Base-by-base conservation (phyloP, 2,113 vertebrate genomes). In the Neogale vison region DNA sequence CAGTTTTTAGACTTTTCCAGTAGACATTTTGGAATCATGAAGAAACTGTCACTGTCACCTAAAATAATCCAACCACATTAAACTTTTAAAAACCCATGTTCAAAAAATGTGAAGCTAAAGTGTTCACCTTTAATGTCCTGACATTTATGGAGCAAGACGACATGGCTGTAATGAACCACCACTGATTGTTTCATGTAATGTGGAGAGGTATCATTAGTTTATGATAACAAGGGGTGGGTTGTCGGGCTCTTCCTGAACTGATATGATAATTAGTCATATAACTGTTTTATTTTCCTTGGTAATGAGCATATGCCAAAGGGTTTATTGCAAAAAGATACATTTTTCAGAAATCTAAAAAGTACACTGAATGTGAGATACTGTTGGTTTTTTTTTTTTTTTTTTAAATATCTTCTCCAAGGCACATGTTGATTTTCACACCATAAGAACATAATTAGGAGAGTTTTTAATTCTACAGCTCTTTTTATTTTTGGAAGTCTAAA, bases 181-280 rank as follows among this genome's bases (percentile, higher is more conserved):
- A 7, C 47, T 69, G 65, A 96, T 23, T 21, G 26, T 67, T 50
- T 69, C 39, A 34, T 65, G 69, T 36, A 84, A 55, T 3, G 31
- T 14, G 45, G 21, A 93, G 52, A 93, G 63, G 31, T 65, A 77
- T 95, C 88, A 87, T 93, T 94, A 95, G 87, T 84, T 87, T 84
- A 84, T 92, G 92, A 55, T 84, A 93, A 96, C 84, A 94, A 97
- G 92, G 45, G 45, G 23, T 2, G 2, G 15, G 17, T 50, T 95
- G 81, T 84, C 81, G 94, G 39, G 21, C 55, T 86, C 57, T 88
- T 52, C 59, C 65, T 67, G 63, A 96, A 87, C 36, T 69, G 83
- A 95, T 63, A 96, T 87, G 57, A 97, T 97, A 93, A 96, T 96
- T 97, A 97, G 94, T 94, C 72, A 63, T 42, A 79, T 74, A 90